phyloP scores from a whole-genome alignment of 1,140 invertebrate species.

The Heliconius nattereri region DNA sequence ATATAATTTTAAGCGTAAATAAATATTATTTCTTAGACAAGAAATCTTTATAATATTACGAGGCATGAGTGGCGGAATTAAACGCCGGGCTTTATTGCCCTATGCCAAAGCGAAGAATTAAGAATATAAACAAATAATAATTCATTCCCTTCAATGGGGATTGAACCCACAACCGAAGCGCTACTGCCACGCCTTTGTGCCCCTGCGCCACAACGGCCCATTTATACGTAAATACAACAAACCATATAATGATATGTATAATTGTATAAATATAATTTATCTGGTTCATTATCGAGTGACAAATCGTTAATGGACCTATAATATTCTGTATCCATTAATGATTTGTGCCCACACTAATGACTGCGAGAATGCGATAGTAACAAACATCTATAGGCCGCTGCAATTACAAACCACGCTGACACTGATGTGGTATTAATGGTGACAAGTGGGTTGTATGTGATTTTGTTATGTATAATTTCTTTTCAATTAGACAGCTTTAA shows the following conservation, averaged over 20 bases:
- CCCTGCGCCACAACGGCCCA: no score
- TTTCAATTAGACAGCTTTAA: no score
- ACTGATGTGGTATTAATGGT: neutral
- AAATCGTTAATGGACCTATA: slow-evolving; percentile 9
- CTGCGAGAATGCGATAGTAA: slow-evolving; percentile 10
- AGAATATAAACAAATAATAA: no score
- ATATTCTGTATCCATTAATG: neutral
- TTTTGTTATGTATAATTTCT: neutral
- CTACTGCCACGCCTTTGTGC: no score
- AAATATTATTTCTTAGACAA: no score
- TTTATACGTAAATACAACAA: neutral
- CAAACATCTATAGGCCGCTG: slow-evolving; percentile 1
- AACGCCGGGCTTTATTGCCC: no score
- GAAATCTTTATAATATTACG: no score
- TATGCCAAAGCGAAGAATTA: no score
- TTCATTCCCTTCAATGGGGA: no score
- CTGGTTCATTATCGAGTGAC: slow-evolving; percentile 5
- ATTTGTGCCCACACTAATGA: slow-evolving; percentile 12
- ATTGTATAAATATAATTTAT: neutral
- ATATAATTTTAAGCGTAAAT: no score
- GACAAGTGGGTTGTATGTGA: neutral
- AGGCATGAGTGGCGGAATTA: no score
- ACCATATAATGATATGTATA: neutral
- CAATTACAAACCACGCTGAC: neutral
- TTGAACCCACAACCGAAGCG: no score